These are phyloP conservation scores for Bombus waltoni DNA, from an alignment of 1,140 invertebrate species.

Conservation along the genomic window DNA sequence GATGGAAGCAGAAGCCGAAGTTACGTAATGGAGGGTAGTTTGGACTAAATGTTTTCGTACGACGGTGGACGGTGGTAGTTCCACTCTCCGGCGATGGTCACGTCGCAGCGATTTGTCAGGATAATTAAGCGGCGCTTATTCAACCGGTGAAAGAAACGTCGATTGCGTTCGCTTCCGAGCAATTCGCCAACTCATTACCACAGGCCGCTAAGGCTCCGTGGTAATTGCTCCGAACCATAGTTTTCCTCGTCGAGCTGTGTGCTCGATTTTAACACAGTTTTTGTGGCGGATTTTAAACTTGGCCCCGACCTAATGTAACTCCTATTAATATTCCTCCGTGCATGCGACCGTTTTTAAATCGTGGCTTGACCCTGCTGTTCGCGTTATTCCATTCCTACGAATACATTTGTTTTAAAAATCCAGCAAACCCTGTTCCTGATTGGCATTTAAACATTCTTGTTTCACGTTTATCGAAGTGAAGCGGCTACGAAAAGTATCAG, in stretches of 20 bases:
- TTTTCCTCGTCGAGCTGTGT: background rate
- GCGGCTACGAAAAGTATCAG: too few species aligned
- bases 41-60: background rate
- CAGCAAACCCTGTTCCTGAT: background rate
- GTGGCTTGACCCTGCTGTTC: too few species aligned
- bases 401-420: too few species aligned
- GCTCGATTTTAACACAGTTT: background rate
- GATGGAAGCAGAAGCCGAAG: background rate
- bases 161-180: conserved; percentile 27
- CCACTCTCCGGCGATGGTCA: background rate
- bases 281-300: background rate
- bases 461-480: too few species aligned
- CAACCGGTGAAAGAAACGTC: conserved; percentile 24
- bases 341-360: background rate
- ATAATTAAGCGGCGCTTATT: conserved; percentile 35
- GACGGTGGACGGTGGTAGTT: background rate
- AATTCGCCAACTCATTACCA: conserved; percentile 23
- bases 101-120: conserved; percentile 28
- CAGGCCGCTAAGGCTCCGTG: background rate
- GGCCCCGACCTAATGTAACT: background rate
- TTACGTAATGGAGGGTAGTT: background rate
- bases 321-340: background rate
- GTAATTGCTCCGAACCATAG: conserved; percentile 8
- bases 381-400: too few species aligned
- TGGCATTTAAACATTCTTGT: background rate